Evolutionary conservation across 2,888 invertebrate genomes (phyloP), one percentile per base, ranked within the genome.

Genomic region (Pimpla rufipes): DNA sequence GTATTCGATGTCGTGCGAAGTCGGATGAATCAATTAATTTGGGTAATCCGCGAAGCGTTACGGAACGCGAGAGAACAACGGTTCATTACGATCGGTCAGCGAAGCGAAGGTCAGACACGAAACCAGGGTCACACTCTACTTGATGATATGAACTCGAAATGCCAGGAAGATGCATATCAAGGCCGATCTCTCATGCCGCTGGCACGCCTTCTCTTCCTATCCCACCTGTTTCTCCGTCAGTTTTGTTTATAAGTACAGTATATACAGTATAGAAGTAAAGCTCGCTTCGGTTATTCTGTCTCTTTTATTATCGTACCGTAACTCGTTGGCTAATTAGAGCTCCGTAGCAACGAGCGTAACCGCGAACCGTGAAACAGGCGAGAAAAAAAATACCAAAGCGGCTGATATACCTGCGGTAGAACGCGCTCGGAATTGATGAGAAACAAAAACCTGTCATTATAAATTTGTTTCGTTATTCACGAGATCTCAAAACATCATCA

Each of bases 111-210:
- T 83, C 80, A 83, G 67, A 68, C 77, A 73, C 76, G 55, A 62
- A 80, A 80, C 67, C 79, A 80, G 76, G 85, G 91, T 92, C 91
- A 91, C 91, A 92, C 88, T 92, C 92, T 92, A 92, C 89, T 92
- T 92, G 89, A 76, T 84, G 87, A 90, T 88, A 88, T 91, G 90
- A 90, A 90, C 91, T 92, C 88, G 87, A 91, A 92, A 91, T 90
- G 68, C 86, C 87, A 89, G 87, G 87, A 90, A 91, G 88, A 88
- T 91, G 92, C 91, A 89, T 91, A 92, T 92, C 92, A 92, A 92
- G 92, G 91, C 83, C 91, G 89, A 90, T 91, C 90, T 91, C 89
- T 88, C 88, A 83, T 81, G 73, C 57, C 37, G 47, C 50, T 64
- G 42, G 76, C 70, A 37, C 59, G 66, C 55, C 55, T 76, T 42